Base-by-base conservation (phyloP, 2,888 invertebrate species). In the Aricia artaxerxes region DNA sequence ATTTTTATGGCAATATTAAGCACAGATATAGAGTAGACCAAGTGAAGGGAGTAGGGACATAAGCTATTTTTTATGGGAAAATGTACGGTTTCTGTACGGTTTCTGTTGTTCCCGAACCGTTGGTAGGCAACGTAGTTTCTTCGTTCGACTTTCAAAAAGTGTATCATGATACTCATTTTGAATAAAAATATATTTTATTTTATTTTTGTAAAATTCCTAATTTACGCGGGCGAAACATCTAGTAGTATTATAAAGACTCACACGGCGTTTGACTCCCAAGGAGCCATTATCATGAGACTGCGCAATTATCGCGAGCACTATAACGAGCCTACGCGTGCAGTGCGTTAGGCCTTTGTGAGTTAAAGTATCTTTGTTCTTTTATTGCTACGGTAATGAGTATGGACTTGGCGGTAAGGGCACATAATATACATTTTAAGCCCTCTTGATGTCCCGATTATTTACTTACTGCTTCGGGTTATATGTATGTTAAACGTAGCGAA, bases 311-410 rank as follows among this genome's bases (percentile, higher is more conserved):
- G 69, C 69, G 69, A 69, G 69, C 4, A 69, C 64, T 38, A 35
- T 38, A 69, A 13, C 35, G 35, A 31, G 69, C 35, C 31, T 5
- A 69, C 35, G 69, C 69, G 69, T 69, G 35, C 69, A 38, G 69
- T 69, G 69, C 35, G 35, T 69, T 1, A 4, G 13, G 69, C 69
- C 69, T 38, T 38, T 69, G 35, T 69, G 69, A 69, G 31, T 38
- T 69, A 69, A 16, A 69, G 24, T 16, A 69, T 69, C 35, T 69
- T 69, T 38, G 69, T 69, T 69, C 69, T 69, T 69, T 69, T 69
- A 69, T 69, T 38, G 69, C 35, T 69, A 13, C 69, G 69, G 35
- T 69, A 69, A 69, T 69, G 69, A 69, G 69, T 69, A 69, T 69
- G 69, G 69, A 69, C 69, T 69, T 69, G 35, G 69, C 69, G 69